Base-by-base conservation (phyloP, 23 tunicate genomes). In the Halocynthia roretzi region DNA sequence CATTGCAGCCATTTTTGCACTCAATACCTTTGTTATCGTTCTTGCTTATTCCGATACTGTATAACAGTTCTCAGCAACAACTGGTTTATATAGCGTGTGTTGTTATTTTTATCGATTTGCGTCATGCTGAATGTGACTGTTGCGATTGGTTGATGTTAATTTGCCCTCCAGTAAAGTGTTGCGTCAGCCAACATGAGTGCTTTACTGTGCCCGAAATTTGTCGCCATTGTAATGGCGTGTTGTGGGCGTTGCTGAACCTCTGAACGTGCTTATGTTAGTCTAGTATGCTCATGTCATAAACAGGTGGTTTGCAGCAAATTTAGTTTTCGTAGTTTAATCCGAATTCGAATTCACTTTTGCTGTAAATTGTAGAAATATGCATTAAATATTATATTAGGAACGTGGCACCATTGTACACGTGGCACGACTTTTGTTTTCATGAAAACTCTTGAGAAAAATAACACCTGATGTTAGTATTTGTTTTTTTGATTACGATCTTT, bases 61-160 rank as follows among this genome's bases (percentile, higher is more conserved):
- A 58, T 14, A 58, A 14, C 63, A 58, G 1, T n/a, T 58, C 14
- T 12, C 15, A 10, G 76, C 21, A 50, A 56, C 76, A 10, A 31
- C 61, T 4, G 14, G 62, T 71, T 14, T 71, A 71, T 71, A 71
- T 71, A 49, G 61, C 76, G 76, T 31, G 44, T 14, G 63, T 14
- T 65, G 78, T 54, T 74, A 17, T 50, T 51, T 40, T 71, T 71
- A 50, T 53, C 56, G 56, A 14, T 74, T 10, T 74, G 69, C 55
- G 55, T 44, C 19, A 44, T 22, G 6, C 69, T 54, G 56, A 56
- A 44, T 11, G 1, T 5, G n/a, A 21, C 56, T 53, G 78, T 14
- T 20, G n/a, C 31, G 68, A 74, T 74, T 74, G 78, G 78, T 74
- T 54, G 78, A 74, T 12, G 31, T 0, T n/a, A 54, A 50, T 19